These are phyloP conservation scores for Xenotilapia leptura DNA, from an alignment of 2,113 vertebrate genomes.

Conservation along the genomic window DNA sequence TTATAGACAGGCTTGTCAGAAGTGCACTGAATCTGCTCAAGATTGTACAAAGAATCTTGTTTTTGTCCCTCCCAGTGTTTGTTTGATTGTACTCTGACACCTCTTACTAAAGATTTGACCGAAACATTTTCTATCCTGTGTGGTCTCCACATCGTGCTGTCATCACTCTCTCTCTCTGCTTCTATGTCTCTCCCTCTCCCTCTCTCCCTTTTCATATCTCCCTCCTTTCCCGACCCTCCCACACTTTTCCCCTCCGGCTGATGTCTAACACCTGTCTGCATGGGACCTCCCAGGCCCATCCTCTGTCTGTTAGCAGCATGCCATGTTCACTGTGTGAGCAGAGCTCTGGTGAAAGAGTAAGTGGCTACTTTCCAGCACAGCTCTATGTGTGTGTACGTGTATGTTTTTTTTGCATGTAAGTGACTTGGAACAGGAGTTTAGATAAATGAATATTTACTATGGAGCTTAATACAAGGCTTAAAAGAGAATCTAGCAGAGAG, in stretches of 20 bases:
- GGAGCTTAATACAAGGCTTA: neutral
- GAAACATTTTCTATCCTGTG: constrained; percentile 51
- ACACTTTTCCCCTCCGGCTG: neutral
- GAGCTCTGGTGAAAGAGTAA: constrained; percentile 44
- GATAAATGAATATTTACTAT: constrained; percentile 24
- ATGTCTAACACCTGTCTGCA: constrained; percentile 67
- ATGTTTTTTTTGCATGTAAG: neutral
- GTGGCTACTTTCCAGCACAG: constrained; percentile 12
- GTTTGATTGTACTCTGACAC: constrained; percentile 18
- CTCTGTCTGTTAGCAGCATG: constrained; percentile 57
- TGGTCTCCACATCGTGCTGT: constrained; percentile 54
- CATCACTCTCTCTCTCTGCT: constrained; percentile 27
- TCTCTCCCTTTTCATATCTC: neutral
- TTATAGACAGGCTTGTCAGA: neutral
- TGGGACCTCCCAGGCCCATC: constrained; percentile 65
- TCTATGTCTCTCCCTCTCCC: constrained; percentile 9
- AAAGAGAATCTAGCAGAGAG: neutral
- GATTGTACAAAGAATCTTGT: neutral
- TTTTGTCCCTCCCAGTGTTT: neutral
- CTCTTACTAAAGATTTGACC: constrained; percentile 32
- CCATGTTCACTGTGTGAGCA: constrained; percentile 44
- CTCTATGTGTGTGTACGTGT: neutral
- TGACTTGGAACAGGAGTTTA: neutral
- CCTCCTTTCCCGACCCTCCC: neutral
- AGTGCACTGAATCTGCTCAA: neutral